Conservation (phyloP, 2,113 vertebrate genomes). For the Antechinus flavipes region DNA sequence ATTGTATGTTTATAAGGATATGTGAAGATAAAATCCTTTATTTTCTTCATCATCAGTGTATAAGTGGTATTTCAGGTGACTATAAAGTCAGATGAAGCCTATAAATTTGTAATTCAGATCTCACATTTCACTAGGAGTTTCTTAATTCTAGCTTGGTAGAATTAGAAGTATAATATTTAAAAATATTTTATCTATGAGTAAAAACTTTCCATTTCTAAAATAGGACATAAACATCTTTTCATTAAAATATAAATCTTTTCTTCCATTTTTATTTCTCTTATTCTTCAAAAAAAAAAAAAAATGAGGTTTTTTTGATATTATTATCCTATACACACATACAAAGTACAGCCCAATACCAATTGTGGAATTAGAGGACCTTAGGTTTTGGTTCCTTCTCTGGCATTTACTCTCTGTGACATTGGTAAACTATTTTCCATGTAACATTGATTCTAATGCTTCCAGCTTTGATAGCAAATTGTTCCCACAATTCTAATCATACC, state of each 20-base stretch:
- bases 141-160: background rate
- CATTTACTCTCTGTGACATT: too few relatives aligned
- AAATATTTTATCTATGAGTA: background rate
- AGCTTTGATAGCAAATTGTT: too few relatives aligned
- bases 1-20: slow-evolving; percentile 34
- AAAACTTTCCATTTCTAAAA: slow-evolving; percentile 47
- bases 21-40: slow-evolving; percentile 62
- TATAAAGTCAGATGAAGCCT: slow-evolving; percentile 13
- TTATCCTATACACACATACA: background rate
- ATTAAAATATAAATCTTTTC: slow-evolving; percentile 62
- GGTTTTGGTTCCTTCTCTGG: background rate
- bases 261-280: slow-evolving; percentile 36
- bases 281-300: background rate
- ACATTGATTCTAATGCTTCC: too few relatives aligned
- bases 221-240: slow-evolving; percentile 34
- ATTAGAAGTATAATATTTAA: background rate
- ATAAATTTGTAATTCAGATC: slow-evolving; percentile 21
- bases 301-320: background rate
- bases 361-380: background rate
- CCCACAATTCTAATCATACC: too few relatives aligned
- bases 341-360: background rate
- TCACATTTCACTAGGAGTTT: slow-evolving; percentile 13
- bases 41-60: slow-evolving; percentile 28
- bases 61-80: slow-evolving; percentile 9
- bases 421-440: too few relatives aligned